phyloP scores from a whole-genome alignment of 1,140 invertebrate genomes.

The Tyrophagus putrescentiae region DNA sequence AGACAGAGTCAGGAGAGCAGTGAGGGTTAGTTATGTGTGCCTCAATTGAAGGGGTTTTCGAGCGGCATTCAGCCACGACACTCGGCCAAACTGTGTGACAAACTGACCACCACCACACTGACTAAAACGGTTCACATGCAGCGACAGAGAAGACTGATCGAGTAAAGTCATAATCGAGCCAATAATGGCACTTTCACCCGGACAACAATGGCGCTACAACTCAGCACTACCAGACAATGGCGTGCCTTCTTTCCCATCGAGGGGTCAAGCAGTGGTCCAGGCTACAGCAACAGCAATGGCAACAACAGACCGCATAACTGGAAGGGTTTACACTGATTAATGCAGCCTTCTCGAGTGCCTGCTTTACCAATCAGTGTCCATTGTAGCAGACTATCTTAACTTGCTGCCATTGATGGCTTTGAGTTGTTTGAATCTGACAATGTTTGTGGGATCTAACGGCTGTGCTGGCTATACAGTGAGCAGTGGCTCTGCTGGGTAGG shows the following conservation, averaged over 20 bases:
- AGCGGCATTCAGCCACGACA: background rate
- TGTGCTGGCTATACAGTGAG: too few species aligned
- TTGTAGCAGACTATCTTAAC: background rate
- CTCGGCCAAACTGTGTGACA: too few species aligned
- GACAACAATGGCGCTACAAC: background rate
- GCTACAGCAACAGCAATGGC: background rate
- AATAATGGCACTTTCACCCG: background rate
- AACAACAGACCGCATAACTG: background rate
- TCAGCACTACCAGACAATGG: background rate
- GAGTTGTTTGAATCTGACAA: too few species aligned
- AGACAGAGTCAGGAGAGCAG: background rate
- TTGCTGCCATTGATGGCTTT: too few species aligned
- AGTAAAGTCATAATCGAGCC: constrained; percentile 1
- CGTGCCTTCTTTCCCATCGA: background rate
- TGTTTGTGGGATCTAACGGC: too few species aligned
- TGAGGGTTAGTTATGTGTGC: constrained; percentile 1
- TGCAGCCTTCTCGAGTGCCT: background rate
- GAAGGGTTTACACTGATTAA: background rate
- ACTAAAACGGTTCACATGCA: too few species aligned
- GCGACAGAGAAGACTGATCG: too few species aligned
- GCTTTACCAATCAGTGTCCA: background rate
- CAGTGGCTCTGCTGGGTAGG: too few species aligned
- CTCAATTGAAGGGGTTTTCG: background rate
- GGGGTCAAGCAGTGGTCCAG: background rate
- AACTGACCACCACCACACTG: too few species aligned